Conservation (phyloP, 2,113 vertebrate species). For the Rattus rattus region DNA sequence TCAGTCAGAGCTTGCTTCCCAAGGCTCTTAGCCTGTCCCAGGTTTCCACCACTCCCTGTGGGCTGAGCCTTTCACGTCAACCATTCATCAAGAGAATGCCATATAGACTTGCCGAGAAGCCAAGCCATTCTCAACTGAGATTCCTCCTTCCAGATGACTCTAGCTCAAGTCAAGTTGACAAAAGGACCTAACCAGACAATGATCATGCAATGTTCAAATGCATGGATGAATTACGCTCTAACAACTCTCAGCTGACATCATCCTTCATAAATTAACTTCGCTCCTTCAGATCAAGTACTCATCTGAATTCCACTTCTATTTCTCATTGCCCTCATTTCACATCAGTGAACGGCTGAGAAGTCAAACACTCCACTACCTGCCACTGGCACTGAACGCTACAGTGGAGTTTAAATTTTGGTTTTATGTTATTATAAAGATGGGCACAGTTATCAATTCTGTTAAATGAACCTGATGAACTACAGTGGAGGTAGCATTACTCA, state of each 20-base stretch:
- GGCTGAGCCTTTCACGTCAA: background rate
- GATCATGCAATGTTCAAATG: background rate
- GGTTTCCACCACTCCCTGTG: too few relatives aligned
- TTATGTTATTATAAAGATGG: background rate
- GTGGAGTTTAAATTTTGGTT: background rate
- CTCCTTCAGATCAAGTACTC: background rate
- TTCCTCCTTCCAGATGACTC: background rate
- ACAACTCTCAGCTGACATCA: background rate
- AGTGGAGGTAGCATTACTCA: background rate
- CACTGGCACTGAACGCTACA: background rate
- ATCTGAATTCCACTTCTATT: background rate
- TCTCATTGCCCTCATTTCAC: background rate
- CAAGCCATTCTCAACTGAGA: background rate
- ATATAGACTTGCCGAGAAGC: background rate
- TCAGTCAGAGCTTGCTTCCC: background rate
- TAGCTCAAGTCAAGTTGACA: background rate
- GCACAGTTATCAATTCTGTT: constrained; percentile 12
- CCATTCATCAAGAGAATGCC: background rate
- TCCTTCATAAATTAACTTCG: background rate
- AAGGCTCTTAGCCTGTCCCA: too few relatives aligned
- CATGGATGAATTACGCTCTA: background rate
- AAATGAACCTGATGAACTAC: background rate
- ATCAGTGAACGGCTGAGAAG: background rate
- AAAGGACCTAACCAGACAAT: background rate
- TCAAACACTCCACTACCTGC: background rate